These are phyloP conservation scores for Pipra filicauda DNA, from an alignment of 2,113 vertebrate species.

Conservation along the genomic window DNA sequence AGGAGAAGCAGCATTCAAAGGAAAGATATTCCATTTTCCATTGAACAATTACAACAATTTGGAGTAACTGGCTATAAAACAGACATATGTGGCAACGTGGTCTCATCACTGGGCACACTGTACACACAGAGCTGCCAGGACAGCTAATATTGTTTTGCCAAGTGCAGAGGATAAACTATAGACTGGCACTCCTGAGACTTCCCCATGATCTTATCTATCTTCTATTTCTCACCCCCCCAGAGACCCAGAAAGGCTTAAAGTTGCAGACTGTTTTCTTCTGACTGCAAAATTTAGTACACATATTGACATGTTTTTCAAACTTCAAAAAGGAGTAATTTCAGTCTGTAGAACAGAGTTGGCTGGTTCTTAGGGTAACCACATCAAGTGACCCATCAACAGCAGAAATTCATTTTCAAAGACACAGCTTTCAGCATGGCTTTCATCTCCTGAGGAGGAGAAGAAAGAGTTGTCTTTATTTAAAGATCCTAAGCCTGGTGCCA, in stretches of 20 bases:
- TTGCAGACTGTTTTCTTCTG: neutral
- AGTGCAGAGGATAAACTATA: neutral
- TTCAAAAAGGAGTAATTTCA: slow-evolving; percentile 1
- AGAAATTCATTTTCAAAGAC: slow-evolving; percentile 16
- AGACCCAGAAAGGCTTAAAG: neutral
- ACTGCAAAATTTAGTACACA: neutral
- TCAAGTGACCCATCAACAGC: slow-evolving; percentile 30
- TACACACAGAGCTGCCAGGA: neutral
- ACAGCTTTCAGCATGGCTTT: slow-evolving; percentile 14
- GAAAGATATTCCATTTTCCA: neutral
- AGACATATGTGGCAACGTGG: neutral
- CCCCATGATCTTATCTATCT: neutral
- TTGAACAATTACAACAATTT: neutral
- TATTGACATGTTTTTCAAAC: slow-evolving; percentile 22
- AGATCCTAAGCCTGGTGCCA: neutral
- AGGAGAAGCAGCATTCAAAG: neutral
- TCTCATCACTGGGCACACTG: neutral
- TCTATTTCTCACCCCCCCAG: neutral
- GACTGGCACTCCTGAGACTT: neutral
- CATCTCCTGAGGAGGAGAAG: neutral
- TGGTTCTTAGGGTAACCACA: slow-evolving; percentile 20
- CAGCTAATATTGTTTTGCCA: neutral
- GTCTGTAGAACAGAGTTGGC: neutral
- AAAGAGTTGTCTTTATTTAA: neutral
- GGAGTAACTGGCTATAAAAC: neutral